Evolutionary conservation across 2,888 invertebrate species (phyloP), one percentile per base, ranked within the genome.

Genomic region (Dicyrtomina minuta): DNA sequence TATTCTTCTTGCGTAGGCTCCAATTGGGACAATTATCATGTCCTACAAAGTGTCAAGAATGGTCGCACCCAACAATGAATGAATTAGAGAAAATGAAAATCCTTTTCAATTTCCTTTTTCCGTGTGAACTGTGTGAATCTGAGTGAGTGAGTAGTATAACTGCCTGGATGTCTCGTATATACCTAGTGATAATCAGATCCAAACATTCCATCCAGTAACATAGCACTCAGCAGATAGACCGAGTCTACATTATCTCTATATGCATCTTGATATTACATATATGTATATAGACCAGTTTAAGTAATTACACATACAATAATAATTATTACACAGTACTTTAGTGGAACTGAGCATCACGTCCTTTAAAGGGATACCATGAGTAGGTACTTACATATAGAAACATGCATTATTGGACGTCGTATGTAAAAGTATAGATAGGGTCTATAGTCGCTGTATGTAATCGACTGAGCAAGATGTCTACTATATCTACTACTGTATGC

Each of bases 61-160:
- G 43, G 59, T 59, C 33, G 46, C 61, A 61, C 61, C 61, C 46
- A 61, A 44, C 61, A 61, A 43, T 61, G 15, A 61, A 43, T 41
- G 43, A 61, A 24, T 15, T 6, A 22, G 22, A 33, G 15, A 56
- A 33, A 27, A 33, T 27, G 56, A 22, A 43, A 61, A 46, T 43
- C 46, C 46, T 26, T 33, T 44, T 44, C 41, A 17, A 8, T 59
- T 24, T 61, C 39, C 22, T 44, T 15, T 58, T 44, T 61, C 20
- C 26, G 13, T 26, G 46, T 44, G 24, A 26, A 26, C 17, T 20
- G 43, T 20, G 43, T 22, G 41, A 59, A 59, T 41, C 15, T 55
- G 15, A 33, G 33, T 13, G 33, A 33, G 4, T 55, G 15, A 33
- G 33, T 13, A 8, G 8, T 46, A 12, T 3, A 46, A 6, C 46